phyloP scores from a whole-genome alignment of 2,113 vertebrate species.

The Aphelocoma coerulescens region DNA sequence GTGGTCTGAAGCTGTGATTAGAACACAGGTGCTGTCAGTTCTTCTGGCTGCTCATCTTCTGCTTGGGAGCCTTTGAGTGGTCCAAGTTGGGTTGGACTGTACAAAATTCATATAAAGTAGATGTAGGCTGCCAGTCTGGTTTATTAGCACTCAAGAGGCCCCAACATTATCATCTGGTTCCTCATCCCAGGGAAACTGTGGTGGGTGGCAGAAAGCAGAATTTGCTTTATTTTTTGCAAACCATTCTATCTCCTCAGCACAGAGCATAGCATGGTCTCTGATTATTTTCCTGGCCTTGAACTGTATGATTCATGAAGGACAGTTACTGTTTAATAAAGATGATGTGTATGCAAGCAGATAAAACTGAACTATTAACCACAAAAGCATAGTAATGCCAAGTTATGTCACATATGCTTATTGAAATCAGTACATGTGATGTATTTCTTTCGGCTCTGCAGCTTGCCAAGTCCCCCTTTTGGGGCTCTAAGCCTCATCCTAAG shows the following conservation, averaged over 20 bases:
- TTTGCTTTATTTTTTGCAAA: not conserved
- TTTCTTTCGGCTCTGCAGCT: not conserved
- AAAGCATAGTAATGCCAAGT: not conserved
- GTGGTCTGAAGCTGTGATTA: not conserved
- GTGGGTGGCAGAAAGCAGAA: not conserved
- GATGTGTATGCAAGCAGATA: conserved; percentile 17
- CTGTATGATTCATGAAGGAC: not conserved
- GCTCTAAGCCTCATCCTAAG: not conserved
- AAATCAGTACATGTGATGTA: not conserved
- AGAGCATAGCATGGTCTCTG: not conserved
- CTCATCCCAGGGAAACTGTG: not conserved
- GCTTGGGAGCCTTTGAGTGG: not conserved
- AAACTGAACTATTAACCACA: conserved; percentile 30
- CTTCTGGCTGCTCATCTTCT: not conserved
- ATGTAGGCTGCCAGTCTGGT: not conserved
- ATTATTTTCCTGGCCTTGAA: conserved; percentile 36
- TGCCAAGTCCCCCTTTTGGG: not conserved
- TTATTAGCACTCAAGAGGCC: not conserved
- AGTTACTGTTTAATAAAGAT: conserved; percentile 37
- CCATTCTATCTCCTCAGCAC: not conserved
- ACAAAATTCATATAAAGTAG: not conserved
- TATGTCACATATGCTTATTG: not conserved
- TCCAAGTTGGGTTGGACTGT: not conserved
- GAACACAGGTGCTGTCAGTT: not conserved
- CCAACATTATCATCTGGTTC: not conserved